These are phyloP conservation scores for Merops nubicus DNA, from an alignment of 2,113 vertebrate genomes.

Conservation along the genomic window DNA sequence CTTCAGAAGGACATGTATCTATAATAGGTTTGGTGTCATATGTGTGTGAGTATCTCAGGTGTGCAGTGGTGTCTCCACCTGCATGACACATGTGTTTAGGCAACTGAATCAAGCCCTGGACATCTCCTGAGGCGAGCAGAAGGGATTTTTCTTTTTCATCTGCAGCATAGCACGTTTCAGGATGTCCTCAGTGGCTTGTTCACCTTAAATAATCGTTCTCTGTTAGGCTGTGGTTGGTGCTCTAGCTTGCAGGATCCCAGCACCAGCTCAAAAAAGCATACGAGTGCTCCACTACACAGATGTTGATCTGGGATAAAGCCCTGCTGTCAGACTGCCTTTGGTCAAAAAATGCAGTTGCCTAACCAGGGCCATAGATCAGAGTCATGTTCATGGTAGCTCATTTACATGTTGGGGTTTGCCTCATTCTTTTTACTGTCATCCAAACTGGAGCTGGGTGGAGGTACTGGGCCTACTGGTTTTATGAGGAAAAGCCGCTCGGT, in stretches of 20 bases:
- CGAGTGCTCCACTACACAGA: background rate
- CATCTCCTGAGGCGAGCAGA: background rate
- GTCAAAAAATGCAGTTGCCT: background rate
- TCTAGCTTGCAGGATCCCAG: background rate
- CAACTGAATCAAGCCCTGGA: background rate
- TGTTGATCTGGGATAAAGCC: background rate
- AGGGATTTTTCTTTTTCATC: background rate
- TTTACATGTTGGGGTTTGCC: background rate
- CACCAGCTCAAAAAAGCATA: background rate
- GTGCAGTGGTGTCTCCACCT: background rate
- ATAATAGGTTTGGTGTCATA: background rate
- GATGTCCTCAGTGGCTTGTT: background rate
- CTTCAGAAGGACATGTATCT: background rate
- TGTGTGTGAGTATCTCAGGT: background rate
- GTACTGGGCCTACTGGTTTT: background rate
- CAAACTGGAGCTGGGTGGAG: background rate
- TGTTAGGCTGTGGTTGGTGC: background rate
- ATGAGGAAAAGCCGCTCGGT: background rate
- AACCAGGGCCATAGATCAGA: background rate
- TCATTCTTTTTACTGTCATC: background rate
- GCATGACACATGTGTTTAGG: background rate
- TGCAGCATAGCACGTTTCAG: background rate
- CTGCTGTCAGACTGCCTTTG: constrained; percentile 8
- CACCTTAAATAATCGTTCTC: background rate
- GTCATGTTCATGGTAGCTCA: background rate